Base-by-base conservation (phyloP, 1,140 invertebrate species). In the Anthonomus grandis region DNA sequence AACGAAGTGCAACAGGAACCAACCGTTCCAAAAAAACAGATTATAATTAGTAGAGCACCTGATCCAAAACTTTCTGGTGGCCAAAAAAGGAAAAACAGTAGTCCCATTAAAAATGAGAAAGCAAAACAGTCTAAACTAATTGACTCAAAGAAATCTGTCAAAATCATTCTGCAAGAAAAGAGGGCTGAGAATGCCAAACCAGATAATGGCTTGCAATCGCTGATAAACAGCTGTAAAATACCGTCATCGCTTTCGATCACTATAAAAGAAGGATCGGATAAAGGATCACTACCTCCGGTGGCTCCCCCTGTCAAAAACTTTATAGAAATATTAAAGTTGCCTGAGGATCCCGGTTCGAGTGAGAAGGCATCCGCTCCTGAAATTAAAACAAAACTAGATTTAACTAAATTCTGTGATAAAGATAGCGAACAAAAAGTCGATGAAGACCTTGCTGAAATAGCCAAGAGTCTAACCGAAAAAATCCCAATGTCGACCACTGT, bases 221-320 rank as follows among this genome's bases (percentile, higher is more conserved):
- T 81, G 51, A 80, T 81, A 70, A 75, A 78, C 66, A 79, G 76
- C 48, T 82, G 79, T 62, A 81, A 81, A 68, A 79, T 82, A 39
- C 80, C 80, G 9, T 79, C 79, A 9, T 81, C 79, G 22, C 62
- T 82, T 38, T 81, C 79, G 19, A 81, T 82, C 21, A 82, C 80
- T 44, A 68, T 81, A 47, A 81, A 79, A 57, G 65, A 72, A 6
- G 59, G 64, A 18, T 62, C 66, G 1, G 67, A 67, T 21, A 59
- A 41, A 5, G 47, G 50, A 6, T 45, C 36, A 17, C 38, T 48
- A 19, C 57, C 63, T 15, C 56, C 57, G 1, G 53, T 62, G 3
- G 75, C 74, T 44, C 76, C 78, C 24, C 78, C 78, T 24, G 78
- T 81, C 9, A 77, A 81, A 65, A 81, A 81, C 66, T 80, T 76